Evolutionary conservation across 2,113 vertebrate species (phyloP), one percentile per base, ranked within the genome.

Genomic region (Sus scrofa): DNA sequence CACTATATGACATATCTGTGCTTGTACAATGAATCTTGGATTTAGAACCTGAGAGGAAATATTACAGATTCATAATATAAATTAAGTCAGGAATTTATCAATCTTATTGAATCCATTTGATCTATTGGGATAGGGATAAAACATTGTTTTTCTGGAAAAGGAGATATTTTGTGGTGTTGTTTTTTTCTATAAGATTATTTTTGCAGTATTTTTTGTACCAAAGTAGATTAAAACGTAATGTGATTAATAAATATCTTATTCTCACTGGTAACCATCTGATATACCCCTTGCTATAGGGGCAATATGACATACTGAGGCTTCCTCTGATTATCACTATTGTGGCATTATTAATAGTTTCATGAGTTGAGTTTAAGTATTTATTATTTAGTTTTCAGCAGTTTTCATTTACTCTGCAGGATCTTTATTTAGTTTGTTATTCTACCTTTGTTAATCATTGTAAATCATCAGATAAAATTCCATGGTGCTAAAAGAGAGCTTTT

Each of bases 371-470:
- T 78, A 70, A 89, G 22, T 52, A 56, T 44, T 74, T 71, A 89
- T 10, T 73, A n/a, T 77, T 77, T 79, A 16, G 24, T 83, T 74
- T 90, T 74, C 7, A 85, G 32, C 30, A 37, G 2, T 94, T 39
- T 90, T 84, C 8, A 89, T 87, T 93, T 54, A 89, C 62, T 83
- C 7, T 26, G 0, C 2, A 78, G 1, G 68, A 14, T 86, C 1
- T 92, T 75, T 50, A 10, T 86, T 89, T 91, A 86, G 32, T 93
- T 71, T n/a, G 6, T 75, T 70, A 63, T 70, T 44, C 52, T 94
- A n/a, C 27, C 10, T 70, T 96, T 86, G 16, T 8, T n/a, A 83
- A 44, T 39, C n/a, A 73, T 14, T 83, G 37, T n/a, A 96, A 81
- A 14, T 88, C 18, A 52, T 63, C n/a, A 65, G 7, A 4, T 88